Base-by-base conservation (phyloP, 2,797 vertebrate species). In the Florisuga fusca region DNA sequence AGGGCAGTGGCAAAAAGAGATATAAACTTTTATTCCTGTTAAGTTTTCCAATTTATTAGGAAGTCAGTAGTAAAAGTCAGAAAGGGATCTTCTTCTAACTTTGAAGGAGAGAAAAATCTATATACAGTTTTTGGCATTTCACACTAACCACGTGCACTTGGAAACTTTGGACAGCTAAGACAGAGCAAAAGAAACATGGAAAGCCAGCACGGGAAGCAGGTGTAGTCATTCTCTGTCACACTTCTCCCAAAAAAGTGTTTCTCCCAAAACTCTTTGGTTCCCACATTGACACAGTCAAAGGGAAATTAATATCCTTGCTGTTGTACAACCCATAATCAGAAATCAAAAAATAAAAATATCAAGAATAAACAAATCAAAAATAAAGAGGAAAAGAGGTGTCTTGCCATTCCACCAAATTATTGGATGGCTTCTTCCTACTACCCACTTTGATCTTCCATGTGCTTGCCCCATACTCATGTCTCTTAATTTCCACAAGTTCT, bases 61-160 rank as follows among this genome's bases (percentile, higher is more conserved):
- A 93, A 95, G 31, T 12, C 62, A 75, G 22, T 31, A 71, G 41
- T 21, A 76, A 75, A 69, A 87, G 26, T 5, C 36, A 10, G 13
- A 68, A 31, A 50, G 26, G 20, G 8, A 67, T 51, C 15, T 74
- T 51, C 15, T 74, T 66, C 9, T 61, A 46, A 31, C 13, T 46
- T 22, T 33, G 54, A 71, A 41, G 22, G 29, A 38, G 14, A 76
- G 15, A 89, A 25, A 13, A 26, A 64, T 1, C 26, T 29, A 8
- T 43, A 51, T 19, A 7, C 38, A 77, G n/a, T 25, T 87, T 57
- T 38, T 61, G 53, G 29, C 25, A 55, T 75, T 64, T 55, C 61
- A 59, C 15, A 45, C 20, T 41, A n/a, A 58, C 21, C 1, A 2
- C 0, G 0, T 31, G 27, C 59, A 31, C 13, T 31, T 66, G 33